phyloP scores from a whole-genome alignment of 2,113 vertebrate species.

The Cromileptes altivelis region DNA sequence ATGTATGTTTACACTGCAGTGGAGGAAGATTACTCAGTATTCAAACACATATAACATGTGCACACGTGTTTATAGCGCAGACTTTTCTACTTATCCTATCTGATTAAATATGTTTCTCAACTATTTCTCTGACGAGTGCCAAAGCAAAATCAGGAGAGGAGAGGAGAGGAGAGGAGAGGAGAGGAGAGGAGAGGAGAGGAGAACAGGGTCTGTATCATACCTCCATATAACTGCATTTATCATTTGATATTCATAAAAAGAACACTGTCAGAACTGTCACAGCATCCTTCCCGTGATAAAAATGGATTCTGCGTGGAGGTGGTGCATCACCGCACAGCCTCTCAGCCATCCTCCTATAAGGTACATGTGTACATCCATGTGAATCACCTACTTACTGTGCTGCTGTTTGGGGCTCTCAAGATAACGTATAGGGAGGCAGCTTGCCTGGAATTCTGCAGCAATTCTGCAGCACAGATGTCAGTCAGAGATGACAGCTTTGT shows the following conservation, averaged over 20 bases:
- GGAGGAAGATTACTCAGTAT: background rate
- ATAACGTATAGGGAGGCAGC: slow-evolving; percentile 21
- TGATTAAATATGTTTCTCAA: slow-evolving; percentile 53
- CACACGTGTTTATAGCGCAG: slow-evolving; percentile 9
- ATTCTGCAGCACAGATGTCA: slow-evolving; percentile 37
- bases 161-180: background rate
- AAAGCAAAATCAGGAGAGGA: slow-evolving; percentile 14
- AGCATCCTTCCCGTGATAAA: slow-evolving; percentile 52
- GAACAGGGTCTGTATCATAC: slow-evolving; percentile 29
- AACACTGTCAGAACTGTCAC: slow-evolving; percentile 59
- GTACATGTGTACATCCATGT: slow-evolving; percentile 17
- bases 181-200: background rate
- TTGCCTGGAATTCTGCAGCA: slow-evolving; percentile 27
- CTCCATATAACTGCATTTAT: slow-evolving; percentile 56
- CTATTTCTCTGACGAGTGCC: slow-evolving; percentile 35
- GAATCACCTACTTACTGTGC: slow-evolving; percentile 28
- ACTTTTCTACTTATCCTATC: slow-evolving; percentile 42
- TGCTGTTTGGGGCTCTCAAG: slow-evolving; percentile 15
- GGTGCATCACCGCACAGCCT: slow-evolving; percentile 32
- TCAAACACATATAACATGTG: background rate
- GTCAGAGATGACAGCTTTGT: slow-evolving; percentile 20
- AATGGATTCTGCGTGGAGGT: slow-evolving; percentile 39
- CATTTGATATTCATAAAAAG: slow-evolving; percentile 57
- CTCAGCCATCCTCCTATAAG: slow-evolving; percentile 24
- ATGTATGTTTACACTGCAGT: background rate